Evolutionary conservation across 2,797 vertebrate genomes (phyloP), one percentile per base, ranked within the genome.

Genomic region (Sarcoramphus papa): DNA sequence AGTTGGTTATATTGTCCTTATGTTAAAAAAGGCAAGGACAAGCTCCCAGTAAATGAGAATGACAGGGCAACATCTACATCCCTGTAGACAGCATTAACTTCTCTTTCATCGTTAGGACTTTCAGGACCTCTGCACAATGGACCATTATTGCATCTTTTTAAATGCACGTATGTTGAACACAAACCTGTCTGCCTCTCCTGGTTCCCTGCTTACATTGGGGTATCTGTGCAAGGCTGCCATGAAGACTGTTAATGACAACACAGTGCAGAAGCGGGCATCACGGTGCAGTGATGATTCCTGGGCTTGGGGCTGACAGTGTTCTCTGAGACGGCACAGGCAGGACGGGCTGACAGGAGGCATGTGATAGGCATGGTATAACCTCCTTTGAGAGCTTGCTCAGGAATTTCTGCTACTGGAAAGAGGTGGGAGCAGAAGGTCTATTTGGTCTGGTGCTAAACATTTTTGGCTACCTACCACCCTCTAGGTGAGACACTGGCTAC

Each of bases 1-100:
- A 93, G 74, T 50, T 91, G 60, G 59, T 73, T 85, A 63, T 57
- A 68, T 48, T 50, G 48, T 53, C 90, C 83, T 85, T 53, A 13
- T 16, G 75, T 76, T 92, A 47, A 72, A 88, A 65, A 47, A 67
- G 81, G 47, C 0, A 0, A 84, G 78, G 78, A 75, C 28, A 67
- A 73, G 56, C 56, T 91, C 72, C 67, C 60, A 56, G 65, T 62
- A 92, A 93, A 85, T 0, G 6, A 56, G 51, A 67, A 43, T 33
- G 79, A 73, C 33, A 45, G 24, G 54, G 51, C 67, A 90, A n/a
- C 54, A 80, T 73, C 31, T 10, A 6, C 9, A 1, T 45, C 47
- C 85, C 87, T 47, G 57, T 35, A 76, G 62, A 16, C 21, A 88
- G 48, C 78, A 50, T 7, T 10, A 70, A 45, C 24, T 80, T 48